Conservation (phyloP, 2,797 vertebrate species). For the Petrocephalus schoutedeni region DNA sequence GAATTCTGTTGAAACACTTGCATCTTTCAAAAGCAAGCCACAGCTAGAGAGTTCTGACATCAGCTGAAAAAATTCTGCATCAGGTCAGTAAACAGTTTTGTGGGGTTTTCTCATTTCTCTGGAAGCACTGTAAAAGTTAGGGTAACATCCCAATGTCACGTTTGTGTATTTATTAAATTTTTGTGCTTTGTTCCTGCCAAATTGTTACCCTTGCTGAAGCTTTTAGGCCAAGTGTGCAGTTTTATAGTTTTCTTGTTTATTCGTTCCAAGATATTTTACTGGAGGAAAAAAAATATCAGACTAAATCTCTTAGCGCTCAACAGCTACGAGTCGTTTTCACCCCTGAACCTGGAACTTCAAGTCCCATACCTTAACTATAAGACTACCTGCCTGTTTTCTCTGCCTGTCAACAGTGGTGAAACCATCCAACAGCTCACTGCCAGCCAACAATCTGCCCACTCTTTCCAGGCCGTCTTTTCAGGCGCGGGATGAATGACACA, state of each 20-base stretch:
- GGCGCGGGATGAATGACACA: constrained; percentile 7
- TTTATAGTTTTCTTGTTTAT: constrained; percentile 8
- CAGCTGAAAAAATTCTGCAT: not conserved
- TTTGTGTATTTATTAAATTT: constrained; percentile 2
- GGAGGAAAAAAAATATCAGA: not conserved
- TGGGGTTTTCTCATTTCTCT: not conserved
- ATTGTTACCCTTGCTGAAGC: not conserved
- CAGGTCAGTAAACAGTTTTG: not conserved
- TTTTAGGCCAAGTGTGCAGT: constrained; percentile 4
- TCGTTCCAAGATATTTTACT: not conserved
- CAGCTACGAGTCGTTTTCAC: not conserved
- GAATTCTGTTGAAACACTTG: not conserved
- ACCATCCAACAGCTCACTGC: not conserved
- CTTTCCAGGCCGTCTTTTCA: not conserved
- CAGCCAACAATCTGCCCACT: constrained; percentile 13
- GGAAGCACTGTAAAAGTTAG: not conserved
- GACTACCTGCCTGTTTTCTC: constrained; percentile 1
- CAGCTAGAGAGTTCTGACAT: not conserved
- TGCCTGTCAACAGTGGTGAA: constrained; percentile 8
- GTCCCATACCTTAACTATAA: not conserved
- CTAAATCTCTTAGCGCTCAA: not conserved
- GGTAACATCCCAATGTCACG: not conserved
- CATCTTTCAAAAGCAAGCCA: not conserved
- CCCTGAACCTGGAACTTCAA: not conserved
- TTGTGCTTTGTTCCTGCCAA: not conserved